Evolutionary conservation across 2,888 invertebrate genomes (phyloP), one percentile per base, ranked within the genome.

Genomic region (Lacanobia oleracea): DNA sequence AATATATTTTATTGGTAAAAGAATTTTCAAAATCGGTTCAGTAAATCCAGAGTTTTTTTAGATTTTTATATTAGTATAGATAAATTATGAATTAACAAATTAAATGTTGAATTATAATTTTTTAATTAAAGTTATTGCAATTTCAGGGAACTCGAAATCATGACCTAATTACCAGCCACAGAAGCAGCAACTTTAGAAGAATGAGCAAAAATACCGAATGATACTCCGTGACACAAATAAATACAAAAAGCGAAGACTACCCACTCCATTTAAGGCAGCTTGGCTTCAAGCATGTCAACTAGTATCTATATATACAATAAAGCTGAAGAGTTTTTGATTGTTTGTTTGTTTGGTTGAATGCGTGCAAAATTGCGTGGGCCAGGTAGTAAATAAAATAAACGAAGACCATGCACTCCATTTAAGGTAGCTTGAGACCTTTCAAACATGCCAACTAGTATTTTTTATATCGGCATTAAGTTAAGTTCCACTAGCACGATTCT

Each of bases 401-500:
- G 23, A 50, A 57, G 16, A 66, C 6, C 12, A 27, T 9, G 2
- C 27, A 33, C 2, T 40, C 54, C 66, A 33, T 56, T 3, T 72
- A 56, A 18, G 75, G 72, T 14, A 75, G 8, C 23, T 43, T 48
- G 27, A 18, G 21, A 21, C 14, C 33, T 57, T 23, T 5, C 18
- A 56, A 75, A 4, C 40, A 43, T 45, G 8, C 57, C 23, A 45
- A 21, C 45, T 18, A 33, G 27, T 59, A 14, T 76, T 57, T 43
- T 12, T 60, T 12, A 33, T 18, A 40, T 57, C 37, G 4, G 18
- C 18, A 33, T 48, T 45, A n/a, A 37, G 5, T 37, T 43, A 33
- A n/a, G n/a, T 48, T n/a, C n/a, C 74, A 65, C 45, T 50, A n/a
- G n/a, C 56, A 73, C 50, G 75, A 73, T 16, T 43, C 43, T 67